Evolutionary conservation across 1,140 invertebrate genomes (phyloP).

Genomic region (Aphaenogaster floridana): DNA sequence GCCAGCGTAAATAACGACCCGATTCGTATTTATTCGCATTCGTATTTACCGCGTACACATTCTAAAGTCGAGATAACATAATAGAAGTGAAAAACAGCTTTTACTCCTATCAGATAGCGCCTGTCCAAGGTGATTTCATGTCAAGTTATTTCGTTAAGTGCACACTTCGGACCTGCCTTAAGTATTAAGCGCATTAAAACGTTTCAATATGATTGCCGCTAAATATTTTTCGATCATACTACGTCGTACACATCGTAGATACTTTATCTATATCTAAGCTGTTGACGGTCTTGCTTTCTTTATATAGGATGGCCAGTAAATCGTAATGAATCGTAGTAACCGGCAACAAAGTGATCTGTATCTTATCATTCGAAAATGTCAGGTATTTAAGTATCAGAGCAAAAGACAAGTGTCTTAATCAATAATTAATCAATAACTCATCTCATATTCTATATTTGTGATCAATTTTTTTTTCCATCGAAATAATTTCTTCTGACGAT

Average conservation of each 20-base stretch:
- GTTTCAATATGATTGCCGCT: not conserved
- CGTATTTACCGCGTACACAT: slow-evolving; percentile 72
- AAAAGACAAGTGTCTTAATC: not conserved
- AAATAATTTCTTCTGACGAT: slow-evolving; percentile 2
- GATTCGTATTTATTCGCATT: slow-evolving; percentile 70
- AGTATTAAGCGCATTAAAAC: not conserved
- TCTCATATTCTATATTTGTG: not conserved
- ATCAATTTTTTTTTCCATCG: not conserved
- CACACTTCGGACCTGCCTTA: slow-evolving; percentile 1
- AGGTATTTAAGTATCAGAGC: not conserved
- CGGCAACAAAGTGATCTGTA: not conserved
- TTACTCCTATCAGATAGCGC: slow-evolving; percentile 58
- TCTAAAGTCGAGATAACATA: slow-evolving; percentile 65
- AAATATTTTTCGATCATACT: slow-evolving; percentile 11
- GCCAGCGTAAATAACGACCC: slow-evolving; percentile 78
- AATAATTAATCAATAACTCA: not conserved
- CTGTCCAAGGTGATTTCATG: slow-evolving; percentile 57
- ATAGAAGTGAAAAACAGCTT: slow-evolving; percentile 61
- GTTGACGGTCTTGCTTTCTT: not conserved
- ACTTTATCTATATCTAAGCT: slow-evolving; percentile 3
- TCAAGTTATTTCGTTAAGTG: slow-evolving; percentile 34
- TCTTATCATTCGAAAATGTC: not conserved
- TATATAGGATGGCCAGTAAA: slow-evolving; percentile 16
- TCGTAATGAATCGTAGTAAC: not conserved
- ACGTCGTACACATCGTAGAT: not conserved